These are phyloP conservation scores for Maniola jurtina DNA, from an alignment of 1,140 invertebrate species.

Conservation along the genomic window DNA sequence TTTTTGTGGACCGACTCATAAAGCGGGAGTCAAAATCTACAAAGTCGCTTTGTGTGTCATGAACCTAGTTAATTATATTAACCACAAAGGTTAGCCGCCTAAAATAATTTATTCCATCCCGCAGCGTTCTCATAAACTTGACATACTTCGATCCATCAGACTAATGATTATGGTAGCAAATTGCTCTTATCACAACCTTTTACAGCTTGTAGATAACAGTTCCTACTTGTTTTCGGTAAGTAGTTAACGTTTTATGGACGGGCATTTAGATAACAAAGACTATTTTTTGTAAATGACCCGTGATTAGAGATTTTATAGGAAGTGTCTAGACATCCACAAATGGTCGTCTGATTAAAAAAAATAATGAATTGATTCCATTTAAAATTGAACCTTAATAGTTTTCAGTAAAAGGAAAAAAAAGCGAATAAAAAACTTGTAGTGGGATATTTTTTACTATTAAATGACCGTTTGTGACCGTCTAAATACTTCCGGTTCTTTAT, in stretches of 20 bases:
- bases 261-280: conserved; percentile 8
- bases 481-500: too few species aligned
- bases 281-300: conserved; percentile 3
- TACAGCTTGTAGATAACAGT: conserved; percentile 27
- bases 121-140: conserved; percentile 29
- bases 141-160: conserved; percentile 32
- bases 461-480: too few species aligned
- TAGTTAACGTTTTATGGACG: conserved; percentile 16
- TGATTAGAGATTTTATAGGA: not conserved
- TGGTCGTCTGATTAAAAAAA: not conserved
- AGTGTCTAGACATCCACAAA: too few species aligned
- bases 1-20: too few species aligned
- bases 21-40: too few species aligned
- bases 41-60: too few species aligned
- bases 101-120: conserved; percentile 14
- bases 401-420: too few species aligned
- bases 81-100: not conserved
- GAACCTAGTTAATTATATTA: too few species aligned
- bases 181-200: conserved; percentile 27
- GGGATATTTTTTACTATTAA: too few species aligned
- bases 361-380: too few species aligned
- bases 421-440: too few species aligned
- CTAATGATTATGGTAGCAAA: conserved; percentile 31
- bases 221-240: conserved; percentile 25
- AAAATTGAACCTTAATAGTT: too few species aligned